Evolutionary conservation across 2,888 invertebrate species (phyloP).

Genomic region (Eilema caniola): DNA sequence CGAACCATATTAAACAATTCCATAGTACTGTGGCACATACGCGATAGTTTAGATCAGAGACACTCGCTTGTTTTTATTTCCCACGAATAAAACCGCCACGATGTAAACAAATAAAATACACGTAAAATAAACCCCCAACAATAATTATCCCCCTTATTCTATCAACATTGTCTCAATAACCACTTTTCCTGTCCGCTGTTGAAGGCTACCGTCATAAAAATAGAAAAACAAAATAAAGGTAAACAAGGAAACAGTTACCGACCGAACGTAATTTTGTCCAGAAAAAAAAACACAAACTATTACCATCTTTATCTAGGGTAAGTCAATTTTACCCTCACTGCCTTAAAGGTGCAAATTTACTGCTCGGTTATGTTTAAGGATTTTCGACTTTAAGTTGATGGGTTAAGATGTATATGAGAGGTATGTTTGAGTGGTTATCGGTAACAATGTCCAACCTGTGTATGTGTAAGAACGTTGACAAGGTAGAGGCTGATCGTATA

Average conservation of each 20-base stretch:
- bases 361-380: slow-evolving; percentile 22
- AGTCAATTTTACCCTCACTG: slow-evolving; percentile 82
- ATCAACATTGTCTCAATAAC: slow-evolving; percentile 44
- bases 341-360: slow-evolving; percentile 53
- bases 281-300: slow-evolving; percentile 78
- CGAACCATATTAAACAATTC: not conserved
- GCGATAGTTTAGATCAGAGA: not conserved
- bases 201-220: slow-evolving; percentile 52
- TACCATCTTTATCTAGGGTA: slow-evolving; percentile 84
- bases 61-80: not conserved
- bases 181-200: slow-evolving; percentile 36
- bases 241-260: slow-evolving; percentile 79
- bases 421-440: slow-evolving; percentile 48
- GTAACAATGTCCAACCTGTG: slow-evolving; percentile 80
- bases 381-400: slow-evolving; percentile 41
- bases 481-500: slow-evolving; percentile 85
- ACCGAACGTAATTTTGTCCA: slow-evolving; percentile 75
- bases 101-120: slow-evolving; percentile 25
- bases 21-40: not conserved
- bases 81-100: not conserved
- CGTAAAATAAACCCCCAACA: slow-evolving; percentile 15
- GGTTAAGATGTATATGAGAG: slow-evolving; percentile 36
- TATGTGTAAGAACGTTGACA: slow-evolving; percentile 83
- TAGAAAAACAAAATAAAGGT: slow-evolving; percentile 77
- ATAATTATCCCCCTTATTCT: slow-evolving; percentile 22